phyloP scores from a whole-genome alignment of 1,140 invertebrate genomes.

The Cephus cinctus region DNA sequence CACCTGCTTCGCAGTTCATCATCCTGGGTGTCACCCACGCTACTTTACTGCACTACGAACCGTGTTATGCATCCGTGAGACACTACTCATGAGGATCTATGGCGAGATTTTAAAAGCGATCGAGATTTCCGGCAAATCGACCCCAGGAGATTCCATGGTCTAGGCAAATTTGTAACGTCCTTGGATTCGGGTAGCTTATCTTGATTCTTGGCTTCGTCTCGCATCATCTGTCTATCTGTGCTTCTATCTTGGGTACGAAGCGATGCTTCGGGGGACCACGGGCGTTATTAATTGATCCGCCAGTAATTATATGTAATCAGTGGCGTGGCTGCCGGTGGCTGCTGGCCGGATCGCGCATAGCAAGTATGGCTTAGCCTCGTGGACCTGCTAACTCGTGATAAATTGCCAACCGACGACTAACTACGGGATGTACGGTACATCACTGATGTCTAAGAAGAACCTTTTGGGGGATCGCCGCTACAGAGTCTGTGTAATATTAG shows the following conservation, averaged over 20 bases:
- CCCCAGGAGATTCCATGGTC: no score
- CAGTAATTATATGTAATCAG: conserved; percentile 52
- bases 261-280: conserved; percentile 9
- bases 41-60: conserved; percentile 52
- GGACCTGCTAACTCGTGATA: conserved; percentile 46
- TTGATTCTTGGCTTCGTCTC: neutral
- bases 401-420: conserved; percentile 52
- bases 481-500: no score
- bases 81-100: conserved; percentile 46
- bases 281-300: conserved; percentile 47
- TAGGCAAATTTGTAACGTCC: no score
- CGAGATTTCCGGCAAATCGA: no score
- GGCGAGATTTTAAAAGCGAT: conserved; percentile 51
- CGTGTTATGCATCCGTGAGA: conserved; percentile 51
- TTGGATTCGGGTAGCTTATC: conserved; percentile 2
- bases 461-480: no score
- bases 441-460: no score
- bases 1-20: conserved; percentile 54
- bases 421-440: conserved; percentile 48
- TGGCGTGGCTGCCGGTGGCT: conserved; percentile 29
- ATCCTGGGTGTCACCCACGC: conserved; percentile 52
- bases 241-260: neutral
- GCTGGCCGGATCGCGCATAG: conserved; percentile 38
- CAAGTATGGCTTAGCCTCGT: conserved; percentile 40
- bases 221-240: neutral